Evolutionary conservation across 2,113 vertebrate species (phyloP), one percentile per base, ranked within the genome.

Genomic region (Antennarius striatus): DNA sequence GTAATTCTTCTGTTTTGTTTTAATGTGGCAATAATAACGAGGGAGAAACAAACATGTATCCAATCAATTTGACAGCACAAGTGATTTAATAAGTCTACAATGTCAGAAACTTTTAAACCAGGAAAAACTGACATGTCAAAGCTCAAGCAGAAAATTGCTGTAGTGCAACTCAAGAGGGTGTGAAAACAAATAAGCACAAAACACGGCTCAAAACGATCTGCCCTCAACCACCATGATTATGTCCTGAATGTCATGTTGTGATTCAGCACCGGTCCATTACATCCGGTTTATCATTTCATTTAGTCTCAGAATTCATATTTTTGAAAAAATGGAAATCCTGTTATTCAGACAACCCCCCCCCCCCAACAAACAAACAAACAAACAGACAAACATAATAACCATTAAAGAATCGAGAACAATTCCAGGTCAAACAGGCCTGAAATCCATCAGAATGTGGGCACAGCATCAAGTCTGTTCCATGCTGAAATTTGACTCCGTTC

Each of bases 401-500:
- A 40, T 40, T 10, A 40, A 40, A 40, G 5, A 40, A 40, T 7
- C 5, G 3, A 40, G 39, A 40, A 10, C 3, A 40, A 10, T 7
- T 40, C 3, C 10, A 7, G 39, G 39, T 40, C 17, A 50, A 59
- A 53, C 0, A 5, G 6, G 10, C 1, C 8, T 36, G 4, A 36
- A 0, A 36, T 28, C 40, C 16, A 36, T 47, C 49, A 51, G 11
- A 32, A 49, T 36, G 46, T 65, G n/a, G 12, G 32, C 47, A 40
- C 61, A 17, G 10, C 1, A n/a, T 89, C 73, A 83, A 55, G 61
- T 80, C 61, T 89, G 88, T 17, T 93, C 92, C 83, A 91, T 61
- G 42, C 51, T 76, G 84, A 93, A 92, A 82, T 82, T 83, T 8
- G 92, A 87, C 63, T 91, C 90, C 4, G 3, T 75, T 43, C 93